Percentiles rank a stretch among this genome's conserved stretches.
These are phyloP conservation scores for Heliconius eleuchia DNA, from an alignment of 1,140 invertebrate species.

Conservation along the genomic window DNA sequence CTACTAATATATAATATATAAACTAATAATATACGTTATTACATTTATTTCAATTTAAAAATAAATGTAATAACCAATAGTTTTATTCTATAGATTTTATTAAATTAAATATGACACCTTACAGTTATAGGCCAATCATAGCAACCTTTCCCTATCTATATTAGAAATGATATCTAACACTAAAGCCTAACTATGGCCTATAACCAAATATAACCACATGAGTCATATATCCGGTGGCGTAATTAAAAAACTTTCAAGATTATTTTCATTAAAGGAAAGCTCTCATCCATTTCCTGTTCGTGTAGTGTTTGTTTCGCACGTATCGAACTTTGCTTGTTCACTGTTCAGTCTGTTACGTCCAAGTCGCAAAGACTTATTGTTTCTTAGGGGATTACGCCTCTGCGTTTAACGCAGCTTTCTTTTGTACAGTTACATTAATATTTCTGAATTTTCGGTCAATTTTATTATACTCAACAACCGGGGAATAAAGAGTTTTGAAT, in stretches of 20 bases:
- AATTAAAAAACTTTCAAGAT: conserved; percentile 67
- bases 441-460: not conserved
- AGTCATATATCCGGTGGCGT: conserved; percentile 30
- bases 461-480: not conserved
- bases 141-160: not conserved
- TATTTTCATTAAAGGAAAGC: conserved; percentile 52
- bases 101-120: no score
- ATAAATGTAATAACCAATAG: no score
- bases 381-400: conserved; percentile 18
- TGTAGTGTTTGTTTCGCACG: conserved; percentile 40
- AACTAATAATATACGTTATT: no score
- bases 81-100: no score
- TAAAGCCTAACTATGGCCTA: not conserved
- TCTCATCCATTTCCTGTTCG: conserved; percentile 35
- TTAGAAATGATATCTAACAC: not conserved
- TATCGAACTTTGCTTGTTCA: conserved; percentile 38
- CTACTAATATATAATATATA: no score
- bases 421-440: not conserved
- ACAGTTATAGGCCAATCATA: no score
- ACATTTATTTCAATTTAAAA: no score
- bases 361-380: conserved; percentile 27
- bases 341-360: conserved; percentile 21
- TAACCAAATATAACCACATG: conserved; percentile 13
- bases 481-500: conserved; percentile 6
- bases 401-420: not conserved